A percentile compares a stretch with the other conserved stretches of the same genome.
These are phyloP conservation scores for Cosmia trapezina DNA, from an alignment of 2,888 invertebrate genomes.

Conservation along the genomic window DNA sequence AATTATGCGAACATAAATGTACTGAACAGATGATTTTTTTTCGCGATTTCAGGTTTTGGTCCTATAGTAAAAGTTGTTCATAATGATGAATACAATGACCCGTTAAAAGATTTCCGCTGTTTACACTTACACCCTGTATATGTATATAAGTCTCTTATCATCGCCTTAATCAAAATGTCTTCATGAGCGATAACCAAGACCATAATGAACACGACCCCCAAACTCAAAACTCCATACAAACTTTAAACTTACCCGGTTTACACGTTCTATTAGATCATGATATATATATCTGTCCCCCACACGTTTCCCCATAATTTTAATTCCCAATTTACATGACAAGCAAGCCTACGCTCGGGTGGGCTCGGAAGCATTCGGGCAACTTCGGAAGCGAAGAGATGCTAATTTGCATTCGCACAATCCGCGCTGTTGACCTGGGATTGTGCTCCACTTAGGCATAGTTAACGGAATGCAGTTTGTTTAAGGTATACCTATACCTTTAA, in stretches of 20 bases:
- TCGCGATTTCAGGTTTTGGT: too few relatives aligned
- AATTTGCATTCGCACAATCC: conserved; percentile 65
- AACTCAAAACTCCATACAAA: conserved; percentile 24
- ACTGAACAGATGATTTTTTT: too few relatives aligned
- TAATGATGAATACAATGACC: too few relatives aligned
- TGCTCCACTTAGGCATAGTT: conserved; percentile 51
- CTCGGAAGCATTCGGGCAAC: conserved; percentile 46
- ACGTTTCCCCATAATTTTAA: conserved; percentile 59
- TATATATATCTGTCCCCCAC: conserved; percentile 40
- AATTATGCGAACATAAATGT: too few relatives aligned
- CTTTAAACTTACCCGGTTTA: conserved; percentile 34
- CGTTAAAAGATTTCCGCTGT: too few relatives aligned
- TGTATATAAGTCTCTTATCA: too few relatives aligned
- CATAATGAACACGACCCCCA: conserved; percentile 5
- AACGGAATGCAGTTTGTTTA: conserved; percentile 42
- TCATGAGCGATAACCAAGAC: background rate
- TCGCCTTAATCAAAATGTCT: background rate
- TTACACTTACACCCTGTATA: too few relatives aligned
- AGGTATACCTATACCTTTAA: conserved; percentile 10
- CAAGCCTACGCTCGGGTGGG: conserved; percentile 52
- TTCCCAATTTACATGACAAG: conserved; percentile 64
- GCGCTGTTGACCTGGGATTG: conserved; percentile 56
- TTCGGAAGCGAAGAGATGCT: conserved; percentile 49
- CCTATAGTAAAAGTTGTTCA: too few relatives aligned
- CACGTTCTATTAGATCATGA: conserved; percentile 51